phyloP scores from a whole-genome alignment of 2,888 invertebrate genomes.

The Nomada hirtipes region DNA sequence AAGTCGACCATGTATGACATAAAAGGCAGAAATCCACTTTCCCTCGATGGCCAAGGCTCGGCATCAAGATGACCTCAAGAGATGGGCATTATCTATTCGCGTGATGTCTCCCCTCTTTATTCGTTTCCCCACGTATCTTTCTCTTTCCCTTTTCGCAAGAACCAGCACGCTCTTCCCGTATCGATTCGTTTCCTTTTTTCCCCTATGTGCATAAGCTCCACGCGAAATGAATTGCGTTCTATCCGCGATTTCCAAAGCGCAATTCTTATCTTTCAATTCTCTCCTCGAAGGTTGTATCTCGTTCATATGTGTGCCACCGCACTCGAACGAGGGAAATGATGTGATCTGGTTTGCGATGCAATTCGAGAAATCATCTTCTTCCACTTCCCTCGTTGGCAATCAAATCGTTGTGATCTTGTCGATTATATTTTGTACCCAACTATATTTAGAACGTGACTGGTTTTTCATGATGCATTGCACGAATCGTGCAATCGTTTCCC shows the following conservation, averaged over 20 bases:
- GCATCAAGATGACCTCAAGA: constrained; percentile 69
- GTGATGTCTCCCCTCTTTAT: constrained; percentile 29
- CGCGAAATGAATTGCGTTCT: neutral
- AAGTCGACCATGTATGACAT: constrained; percentile 42
- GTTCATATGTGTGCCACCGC: neutral
- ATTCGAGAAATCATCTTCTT: neutral
- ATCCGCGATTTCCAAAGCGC: constrained; percentile 10
- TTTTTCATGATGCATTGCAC: constrained; percentile 13
- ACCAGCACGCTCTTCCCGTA: constrained; percentile 24
- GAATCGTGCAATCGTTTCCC: constrained; percentile 1
- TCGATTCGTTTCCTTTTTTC: constrained; percentile 36
- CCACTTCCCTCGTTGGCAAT: neutral
- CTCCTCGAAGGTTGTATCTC: neutral
- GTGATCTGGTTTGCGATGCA: neutral
- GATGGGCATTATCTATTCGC: constrained; percentile 52
- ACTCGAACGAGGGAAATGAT: neutral
- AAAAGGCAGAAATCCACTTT: constrained; percentile 69
- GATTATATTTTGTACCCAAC: constrained; percentile 15
- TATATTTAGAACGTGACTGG: constrained; percentile 51
- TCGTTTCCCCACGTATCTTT: constrained; percentile 3
- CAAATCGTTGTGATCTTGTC: constrained; percentile 4
- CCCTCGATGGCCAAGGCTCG: constrained; percentile 60
- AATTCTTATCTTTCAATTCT: neutral
- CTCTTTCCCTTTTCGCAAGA: constrained; percentile 53
- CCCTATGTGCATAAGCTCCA: no score